Conservation (phyloP, 2,797 vertebrate genomes). For the Botia kubotai region DNA sequence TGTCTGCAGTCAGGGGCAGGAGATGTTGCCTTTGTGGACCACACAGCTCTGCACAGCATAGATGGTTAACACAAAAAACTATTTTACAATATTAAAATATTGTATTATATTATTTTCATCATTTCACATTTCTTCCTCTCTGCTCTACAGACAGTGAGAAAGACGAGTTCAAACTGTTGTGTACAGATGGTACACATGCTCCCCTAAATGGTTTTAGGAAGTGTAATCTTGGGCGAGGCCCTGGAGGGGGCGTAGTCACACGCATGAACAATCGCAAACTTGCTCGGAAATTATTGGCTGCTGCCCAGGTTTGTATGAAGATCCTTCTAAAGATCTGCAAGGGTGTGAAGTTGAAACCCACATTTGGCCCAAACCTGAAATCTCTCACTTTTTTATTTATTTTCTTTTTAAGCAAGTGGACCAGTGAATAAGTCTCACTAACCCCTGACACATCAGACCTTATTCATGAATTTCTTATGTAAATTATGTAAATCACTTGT, state of each 20-base stretch:
- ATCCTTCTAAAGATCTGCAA: neutral
- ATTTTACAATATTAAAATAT: neutral
- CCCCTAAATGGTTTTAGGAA: conserved; percentile 76
- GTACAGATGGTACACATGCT: conserved; percentile 83
- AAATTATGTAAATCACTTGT: too few relatives aligned
- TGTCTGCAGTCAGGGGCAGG: conserved; percentile 84
- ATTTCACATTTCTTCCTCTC: neutral
- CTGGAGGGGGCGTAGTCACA: conserved; percentile 81
- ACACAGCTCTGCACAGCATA: conserved; percentile 79
- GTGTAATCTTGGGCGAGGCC: conserved; percentile 88
- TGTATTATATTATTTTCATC: neutral
- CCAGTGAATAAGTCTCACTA: too few relatives aligned
- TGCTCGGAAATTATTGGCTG: conserved; percentile 81
- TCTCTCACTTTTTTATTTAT: neutral
- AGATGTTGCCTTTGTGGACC: conserved; percentile 91
- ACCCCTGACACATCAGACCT: too few relatives aligned
- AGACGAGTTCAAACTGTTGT: conserved; percentile 81
- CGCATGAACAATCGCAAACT: conserved; percentile 82
- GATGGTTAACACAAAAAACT: conserved; percentile 74
- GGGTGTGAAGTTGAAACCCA: neutral
- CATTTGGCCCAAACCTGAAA: neutral
- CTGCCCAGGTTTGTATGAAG: conserved; percentile 75
- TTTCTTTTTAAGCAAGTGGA: neutral
- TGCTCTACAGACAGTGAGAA: conserved; percentile 74
- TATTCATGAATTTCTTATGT: too few relatives aligned